Base-by-base conservation (phyloP, 2,888 invertebrate genomes). In the Empis stercorea region DNA sequence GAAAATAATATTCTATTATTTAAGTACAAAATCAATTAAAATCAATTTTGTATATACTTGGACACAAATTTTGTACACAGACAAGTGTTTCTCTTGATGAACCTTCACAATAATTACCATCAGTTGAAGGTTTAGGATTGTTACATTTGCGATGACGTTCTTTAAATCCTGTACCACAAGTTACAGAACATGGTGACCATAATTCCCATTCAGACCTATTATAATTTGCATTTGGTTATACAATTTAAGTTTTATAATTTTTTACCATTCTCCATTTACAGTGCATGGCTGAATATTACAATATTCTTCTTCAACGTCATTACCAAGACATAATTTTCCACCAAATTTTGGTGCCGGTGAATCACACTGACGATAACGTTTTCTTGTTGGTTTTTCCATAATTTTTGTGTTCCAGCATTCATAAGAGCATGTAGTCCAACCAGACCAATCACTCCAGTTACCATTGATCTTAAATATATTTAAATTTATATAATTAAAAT, bases 381-480 rank as follows among this genome's bases (percentile, higher is more conserved):
- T 58, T 47, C 65, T 60, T 3, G 57, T 59, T 2, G 71, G 71
- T 10, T 60, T 49, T n/a, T 48, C 30, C 37, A 20, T 46, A n/a
- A 48, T 46, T 10, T 43, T 23, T 10, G 16, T 27, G 23, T 45
- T 37, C 9, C 70, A 71, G 58, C 74, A 73, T 3, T 63, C 59
- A 27, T 58, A 61, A 3, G 68, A 68, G 55, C 74, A 74, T 3
- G 60, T 40, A 10, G 64, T 63, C 73, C 73, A 74, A 5, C 54
- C 51, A 10, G 61, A 57, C 73, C 73, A 74, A 1, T 54, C 53
- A 37, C 68, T 61, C 74, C 73, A 66, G 7, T 53, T 55, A 0
- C 64, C 65, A 52, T 64, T 53, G 14, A 63, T 53, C 61, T 64
- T 10, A n/a, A 43, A 14, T 37, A n/a, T 10, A 10, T 4, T 37